These are phyloP conservation scores for Allophyes oxyacanthae DNA, from an alignment of 2,888 invertebrate species.

Conservation along the genomic window DNA sequence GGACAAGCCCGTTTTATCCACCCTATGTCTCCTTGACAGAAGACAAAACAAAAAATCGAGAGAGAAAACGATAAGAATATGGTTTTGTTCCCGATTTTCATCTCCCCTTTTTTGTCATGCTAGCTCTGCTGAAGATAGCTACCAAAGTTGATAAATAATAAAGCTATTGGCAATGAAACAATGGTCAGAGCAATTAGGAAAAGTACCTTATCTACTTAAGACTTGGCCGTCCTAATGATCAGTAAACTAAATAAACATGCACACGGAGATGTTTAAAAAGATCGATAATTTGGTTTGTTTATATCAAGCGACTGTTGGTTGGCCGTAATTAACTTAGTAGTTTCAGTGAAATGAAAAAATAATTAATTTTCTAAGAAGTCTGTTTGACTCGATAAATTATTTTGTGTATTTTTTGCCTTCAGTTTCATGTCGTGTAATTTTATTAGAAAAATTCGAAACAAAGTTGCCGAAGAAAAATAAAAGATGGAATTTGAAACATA, in stretches of 20 bases:
- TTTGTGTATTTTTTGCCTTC: conserved; percentile 23
- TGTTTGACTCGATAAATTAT: conserved; percentile 24
- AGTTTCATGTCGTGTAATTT: conserved; percentile 1
- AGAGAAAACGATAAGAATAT: too few species aligned
- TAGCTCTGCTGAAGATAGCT: too few species aligned
- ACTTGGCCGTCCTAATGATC: conserved; percentile 13
- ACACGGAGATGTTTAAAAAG: too few species aligned
- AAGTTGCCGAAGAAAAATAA: background rate
- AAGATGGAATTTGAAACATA: too few species aligned
- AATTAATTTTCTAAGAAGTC: conserved; percentile 9
- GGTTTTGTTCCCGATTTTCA: too few species aligned
- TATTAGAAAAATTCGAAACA: conserved; percentile 11
- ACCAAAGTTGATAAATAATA: background rate
- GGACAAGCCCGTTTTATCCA: too few species aligned
- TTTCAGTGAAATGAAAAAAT: conserved; percentile 27
- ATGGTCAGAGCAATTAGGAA: conserved; percentile 7
- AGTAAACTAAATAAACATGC: conserved; percentile 15
- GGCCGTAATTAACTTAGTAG: conserved; percentile 17
- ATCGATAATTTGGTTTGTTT: too few species aligned
- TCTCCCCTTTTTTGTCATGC: too few species aligned
- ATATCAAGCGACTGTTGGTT: too few species aligned
- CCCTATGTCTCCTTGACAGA: too few species aligned
- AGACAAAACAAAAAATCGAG: too few species aligned
- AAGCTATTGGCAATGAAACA: conserved; percentile 11
- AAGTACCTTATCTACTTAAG: background rate